Base-by-base conservation (phyloP, 2,113 vertebrate genomes). In the Dendrocopos noguchii region DNA sequence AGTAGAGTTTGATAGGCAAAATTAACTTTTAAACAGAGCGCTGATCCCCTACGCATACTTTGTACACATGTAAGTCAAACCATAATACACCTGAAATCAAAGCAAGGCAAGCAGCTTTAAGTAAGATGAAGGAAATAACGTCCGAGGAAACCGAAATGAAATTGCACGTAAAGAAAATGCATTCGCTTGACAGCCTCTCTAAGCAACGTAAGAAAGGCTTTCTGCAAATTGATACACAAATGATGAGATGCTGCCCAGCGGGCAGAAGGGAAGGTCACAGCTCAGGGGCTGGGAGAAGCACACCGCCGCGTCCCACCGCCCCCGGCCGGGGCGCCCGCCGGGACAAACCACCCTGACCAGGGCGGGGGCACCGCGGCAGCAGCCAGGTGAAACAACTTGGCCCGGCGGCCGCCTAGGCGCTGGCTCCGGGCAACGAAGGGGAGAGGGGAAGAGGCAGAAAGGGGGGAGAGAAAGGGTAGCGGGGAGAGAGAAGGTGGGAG, bases 1-100 rank as follows among this genome's bases (percentile, higher is more conserved):
- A 81, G 91, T 70, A 95, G 95, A 97, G 97, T 97, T 88, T 59
- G 67, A 84, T 82, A 83, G 88, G 52, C 9, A 19, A 97, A 78
- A 95, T 92, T 94, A 75, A 86, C 92, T 97, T 96, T 72, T 56
- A 88, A 94, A 61, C 20, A 34, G 39, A 93, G 63, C 1, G 4
- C 34, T 53, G 57, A 84, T 75, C 31, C 61, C n/a, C 80, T 18
- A 16, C 9, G 80, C 53, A n/a, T 5, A 87, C 36, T 5, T 17
- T 31, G 31, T 29, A 88, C 5, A 6, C 11, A 8, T 10, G 52
- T 1, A 47, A 83, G 68, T 24, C 61, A 52, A 25, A 70, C 14
- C 33, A 14, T 10, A 88, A 66, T 21, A 12, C 10, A 78, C 68
- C 79, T 66, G 50, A 87, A 88, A 36, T 2, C 50, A 34, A 34